Conservation (phyloP, 2,888 invertebrate genomes). For the Leptothorax acervorum region DNA sequence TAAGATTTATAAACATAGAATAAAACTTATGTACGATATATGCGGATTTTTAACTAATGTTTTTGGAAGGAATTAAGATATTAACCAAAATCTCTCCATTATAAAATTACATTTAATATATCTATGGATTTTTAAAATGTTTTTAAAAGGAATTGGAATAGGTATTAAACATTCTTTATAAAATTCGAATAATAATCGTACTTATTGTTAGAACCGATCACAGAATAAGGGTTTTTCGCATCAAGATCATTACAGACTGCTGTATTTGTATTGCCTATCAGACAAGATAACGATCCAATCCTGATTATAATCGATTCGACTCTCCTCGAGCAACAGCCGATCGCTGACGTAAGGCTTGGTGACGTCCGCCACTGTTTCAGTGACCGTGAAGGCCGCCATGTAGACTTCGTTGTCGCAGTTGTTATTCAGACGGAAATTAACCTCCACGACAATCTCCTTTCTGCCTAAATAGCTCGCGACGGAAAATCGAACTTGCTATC, state of each 20-base stretch:
- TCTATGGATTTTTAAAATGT: neutral
- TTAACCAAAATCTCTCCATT: neutral
- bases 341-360: slow-evolving; percentile 28
- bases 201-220: neutral
- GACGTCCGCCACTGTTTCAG: slow-evolving; percentile 29
- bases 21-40: neutral
- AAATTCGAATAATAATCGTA: neutral
- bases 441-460: slow-evolving; percentile 69
- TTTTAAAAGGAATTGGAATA: neutral
- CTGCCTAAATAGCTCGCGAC: slow-evolving; percentile 68
- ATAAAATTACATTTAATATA: neutral
- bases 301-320: neutral
- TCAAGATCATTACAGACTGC: neutral
- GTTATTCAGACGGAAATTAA: slow-evolving; percentile 70
- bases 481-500: slow-evolving; percentile 56
- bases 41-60: neutral
- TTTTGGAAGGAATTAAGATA: neutral
- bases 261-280: neutral
- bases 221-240: neutral
- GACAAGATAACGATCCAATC: slow-evolving; percentile 36
- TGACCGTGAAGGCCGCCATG: slow-evolving; percentile 46
- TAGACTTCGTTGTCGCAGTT: slow-evolving; percentile 24
- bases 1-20: neutral
- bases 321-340: slow-evolving; percentile 4
- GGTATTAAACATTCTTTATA: neutral